phyloP scores from a whole-genome alignment of 2,888 invertebrate genomes.

The Apoda limacodes region DNA sequence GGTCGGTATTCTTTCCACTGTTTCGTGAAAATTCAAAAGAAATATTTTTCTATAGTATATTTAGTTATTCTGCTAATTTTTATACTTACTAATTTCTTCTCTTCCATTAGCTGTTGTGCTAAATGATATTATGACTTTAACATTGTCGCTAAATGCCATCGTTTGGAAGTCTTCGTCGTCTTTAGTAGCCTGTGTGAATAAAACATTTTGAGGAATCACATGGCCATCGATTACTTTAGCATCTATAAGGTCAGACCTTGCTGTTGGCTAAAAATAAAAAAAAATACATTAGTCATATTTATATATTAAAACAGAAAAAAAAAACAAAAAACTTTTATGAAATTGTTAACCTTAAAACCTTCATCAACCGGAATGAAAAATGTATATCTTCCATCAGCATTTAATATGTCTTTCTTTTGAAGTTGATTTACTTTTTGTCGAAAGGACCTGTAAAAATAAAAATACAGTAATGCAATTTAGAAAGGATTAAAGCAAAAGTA shows the following conservation, averaged over 20 bases:
- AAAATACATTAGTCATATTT: background rate
- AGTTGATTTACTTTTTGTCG: constrained; percentile 79
- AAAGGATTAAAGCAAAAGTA: background rate
- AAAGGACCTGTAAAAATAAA: constrained; percentile 71
- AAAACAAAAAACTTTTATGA: constrained; percentile 6
- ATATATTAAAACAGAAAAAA: constrained; percentile 2
- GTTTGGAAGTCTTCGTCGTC: constrained; percentile 82
- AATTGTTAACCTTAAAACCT: constrained; percentile 86
- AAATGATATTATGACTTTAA: constrained; percentile 86
- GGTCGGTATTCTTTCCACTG: too few relatives aligned
- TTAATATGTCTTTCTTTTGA: constrained; percentile 80
- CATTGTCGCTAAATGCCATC: constrained; percentile 83
- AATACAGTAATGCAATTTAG: constrained; percentile 2
- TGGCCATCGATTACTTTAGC: constrained; percentile 90
- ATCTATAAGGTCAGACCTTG: constrained; percentile 81
- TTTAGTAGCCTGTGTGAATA: constrained; percentile 86
- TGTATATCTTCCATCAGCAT: constrained; percentile 83
- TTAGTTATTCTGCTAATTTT: too few relatives aligned
- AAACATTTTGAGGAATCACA: constrained; percentile 86
- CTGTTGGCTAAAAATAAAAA: constrained; percentile 65
- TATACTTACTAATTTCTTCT: constrained; percentile 72
- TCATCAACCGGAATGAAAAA: constrained; percentile 93
- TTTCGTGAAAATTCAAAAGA: too few relatives aligned
- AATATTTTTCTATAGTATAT: too few relatives aligned
- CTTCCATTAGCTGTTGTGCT: constrained; percentile 77